Percentiles rank a stretch among this genome's conserved stretches.
phyloP scores from a whole-genome alignment of 2,113 vertebrate genomes.

The Pteronura brasiliensis region DNA sequence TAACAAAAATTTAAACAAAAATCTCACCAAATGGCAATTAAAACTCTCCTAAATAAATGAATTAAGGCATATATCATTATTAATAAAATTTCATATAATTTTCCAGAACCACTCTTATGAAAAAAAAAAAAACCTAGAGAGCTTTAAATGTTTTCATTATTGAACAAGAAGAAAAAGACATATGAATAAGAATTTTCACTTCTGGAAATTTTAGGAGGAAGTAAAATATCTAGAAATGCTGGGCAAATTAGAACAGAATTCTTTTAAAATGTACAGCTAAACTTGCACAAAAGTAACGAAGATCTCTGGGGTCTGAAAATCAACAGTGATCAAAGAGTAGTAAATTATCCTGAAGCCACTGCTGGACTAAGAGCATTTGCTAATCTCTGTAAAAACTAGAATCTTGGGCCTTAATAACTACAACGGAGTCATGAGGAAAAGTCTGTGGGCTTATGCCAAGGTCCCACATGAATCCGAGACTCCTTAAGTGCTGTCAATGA shows the following conservation, averaged over 20 bases:
- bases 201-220: background rate
- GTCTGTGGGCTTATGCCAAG: background rate
- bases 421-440: background rate
- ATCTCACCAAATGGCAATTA: background rate
- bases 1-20: background rate
- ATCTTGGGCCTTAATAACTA: background rate
- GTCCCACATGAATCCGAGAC: background rate
- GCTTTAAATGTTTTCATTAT: conserved; percentile 12
- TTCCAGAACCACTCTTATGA: background rate
- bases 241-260: background rate
- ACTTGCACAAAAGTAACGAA: background rate
- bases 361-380: background rate
- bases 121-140: background rate
- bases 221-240: background rate
- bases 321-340: background rate
- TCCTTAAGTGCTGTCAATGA: background rate
- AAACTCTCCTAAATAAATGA: conserved; percentile 31
- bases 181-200: background rate
- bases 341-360: background rate
- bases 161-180: conserved; percentile 13
- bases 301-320: background rate
- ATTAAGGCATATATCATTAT: background rate
- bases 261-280: background rate
- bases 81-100: background rate
- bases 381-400: background rate